Percentiles rank a stretch among this genome's conserved stretches.
Evolutionary conservation across 2,113 vertebrate species (phyloP).

Genomic region (Aphyosemion australe): DNA sequence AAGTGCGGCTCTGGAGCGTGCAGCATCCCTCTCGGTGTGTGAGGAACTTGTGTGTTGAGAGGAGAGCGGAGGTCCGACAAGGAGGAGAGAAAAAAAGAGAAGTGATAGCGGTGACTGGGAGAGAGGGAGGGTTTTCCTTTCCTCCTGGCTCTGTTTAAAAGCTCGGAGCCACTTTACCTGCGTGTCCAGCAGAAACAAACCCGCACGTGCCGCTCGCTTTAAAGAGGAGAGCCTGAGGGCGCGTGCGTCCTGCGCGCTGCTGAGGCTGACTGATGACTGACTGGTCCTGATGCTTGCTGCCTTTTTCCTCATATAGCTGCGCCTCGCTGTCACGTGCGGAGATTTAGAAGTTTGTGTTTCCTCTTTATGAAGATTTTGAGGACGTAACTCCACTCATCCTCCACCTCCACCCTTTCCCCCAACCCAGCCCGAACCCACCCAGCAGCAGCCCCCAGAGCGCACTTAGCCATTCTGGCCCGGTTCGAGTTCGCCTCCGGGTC

Average conservation of each 20-base stretch:
- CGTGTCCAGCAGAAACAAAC: conserved; percentile 52
- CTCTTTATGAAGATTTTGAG: conserved; percentile 70
- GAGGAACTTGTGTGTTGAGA: conserved; percentile 68
- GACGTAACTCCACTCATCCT: conserved; percentile 46
- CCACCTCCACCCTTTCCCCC: neutral
- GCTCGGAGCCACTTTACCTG: conserved; percentile 69
- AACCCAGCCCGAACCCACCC: neutral
- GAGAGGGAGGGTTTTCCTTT: conserved; percentile 24
- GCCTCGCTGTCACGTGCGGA: conserved; percentile 80
- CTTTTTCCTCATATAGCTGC: conserved; percentile 77
- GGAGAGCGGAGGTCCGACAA: conserved; percentile 61
- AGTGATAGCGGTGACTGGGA: conserved; percentile 35
- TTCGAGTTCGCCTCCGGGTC: conserved; percentile 68
- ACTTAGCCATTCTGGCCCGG: conserved; percentile 40
- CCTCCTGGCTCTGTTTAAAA: conserved; percentile 5
- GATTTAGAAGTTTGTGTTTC: conserved; percentile 59
- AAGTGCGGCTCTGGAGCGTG: conserved; percentile 71
- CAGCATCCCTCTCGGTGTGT: conserved; percentile 76
- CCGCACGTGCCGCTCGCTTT: conserved; percentile 49
- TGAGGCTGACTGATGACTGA: conserved; percentile 64
- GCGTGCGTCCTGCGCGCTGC: conserved; percentile 56
- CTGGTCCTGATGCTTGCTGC: conserved; percentile 83
- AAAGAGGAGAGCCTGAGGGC: neutral
- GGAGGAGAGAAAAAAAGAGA: conserved; percentile 42
- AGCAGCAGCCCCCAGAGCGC: neutral